Evolutionary conservation across 2,888 invertebrate genomes (phyloP).

Genomic region (Gisinianus flammeolus): DNA sequence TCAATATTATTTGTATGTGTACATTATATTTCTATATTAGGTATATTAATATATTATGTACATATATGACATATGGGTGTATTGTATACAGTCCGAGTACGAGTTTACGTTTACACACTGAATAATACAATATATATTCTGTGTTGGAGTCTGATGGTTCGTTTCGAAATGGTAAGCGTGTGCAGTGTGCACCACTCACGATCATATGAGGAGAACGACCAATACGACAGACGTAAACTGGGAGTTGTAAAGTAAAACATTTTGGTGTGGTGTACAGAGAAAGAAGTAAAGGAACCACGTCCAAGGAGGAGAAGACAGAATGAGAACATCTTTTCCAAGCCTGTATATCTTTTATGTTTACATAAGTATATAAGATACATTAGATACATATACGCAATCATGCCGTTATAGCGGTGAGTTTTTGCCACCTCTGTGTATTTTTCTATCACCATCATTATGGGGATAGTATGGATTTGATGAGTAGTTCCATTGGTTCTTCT

Average conservation of each 20-base stretch:
- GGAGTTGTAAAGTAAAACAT: too few species aligned
- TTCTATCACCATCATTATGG: slow-evolving; percentile 40
- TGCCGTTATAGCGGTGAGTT: slow-evolving; percentile 14
- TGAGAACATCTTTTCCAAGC: slow-evolving; percentile 16
- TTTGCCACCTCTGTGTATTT: slow-evolving; percentile 34
- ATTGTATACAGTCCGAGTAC: too few species aligned
- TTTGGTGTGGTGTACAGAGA: too few species aligned
- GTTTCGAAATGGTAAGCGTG: too few species aligned
- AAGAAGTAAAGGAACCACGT: not conserved
- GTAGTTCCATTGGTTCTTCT: slow-evolving; percentile 6
- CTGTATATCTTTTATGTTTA: not conserved
- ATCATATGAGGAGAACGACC: not conserved
- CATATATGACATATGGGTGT: too few species aligned
- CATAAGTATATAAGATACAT: not conserved
- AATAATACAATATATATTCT: too few species aligned
- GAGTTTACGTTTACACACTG: too few species aligned
- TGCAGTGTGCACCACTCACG: not conserved
- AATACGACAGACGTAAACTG: too few species aligned
- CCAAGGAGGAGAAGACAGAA: not conserved
- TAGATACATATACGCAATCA: too few species aligned
- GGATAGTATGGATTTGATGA: slow-evolving; percentile 39
- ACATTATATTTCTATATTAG: not conserved
- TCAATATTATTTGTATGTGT: not conserved
- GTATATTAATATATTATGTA: not conserved
- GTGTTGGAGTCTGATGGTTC: too few species aligned